These are phyloP conservation scores for Camelus dromedarius DNA, from an alignment of 2,113 vertebrate genomes.

Conservation along the genomic window DNA sequence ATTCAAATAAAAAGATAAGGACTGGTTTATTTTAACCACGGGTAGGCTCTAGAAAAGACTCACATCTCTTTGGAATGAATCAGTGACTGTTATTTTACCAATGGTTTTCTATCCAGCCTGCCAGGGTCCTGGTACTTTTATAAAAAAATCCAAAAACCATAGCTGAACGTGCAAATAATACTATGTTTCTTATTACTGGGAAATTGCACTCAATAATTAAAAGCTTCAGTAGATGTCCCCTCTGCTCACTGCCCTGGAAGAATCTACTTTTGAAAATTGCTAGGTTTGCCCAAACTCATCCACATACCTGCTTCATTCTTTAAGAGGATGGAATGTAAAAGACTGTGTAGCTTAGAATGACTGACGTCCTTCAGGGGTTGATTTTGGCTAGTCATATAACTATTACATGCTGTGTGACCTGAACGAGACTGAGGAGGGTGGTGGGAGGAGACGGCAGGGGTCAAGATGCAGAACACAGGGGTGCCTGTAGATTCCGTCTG, in stretches of 20 bases:
- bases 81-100: slow-evolving; percentile 44
- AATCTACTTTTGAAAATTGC: neutral
- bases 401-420: neutral
- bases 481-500: neutral
- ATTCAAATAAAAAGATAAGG: slow-evolving; percentile 48
- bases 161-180: neutral
- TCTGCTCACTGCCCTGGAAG: neutral
- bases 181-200: slow-evolving; percentile 3
- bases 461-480: neutral
- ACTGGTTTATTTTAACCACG: neutral
- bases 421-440: neutral
- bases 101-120: slow-evolving; percentile 2
- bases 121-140: neutral
- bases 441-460: neutral
- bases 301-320: neutral
- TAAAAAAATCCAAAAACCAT: slow-evolving; percentile 24
- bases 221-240: neutral
- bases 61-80: neutral
- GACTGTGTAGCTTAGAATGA: neutral
- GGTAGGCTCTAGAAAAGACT: neutral
- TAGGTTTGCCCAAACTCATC: neutral
- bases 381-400: neutral
- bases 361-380: neutral
- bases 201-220: slow-evolving; percentile 24
- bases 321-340: neutral